phyloP scores from a whole-genome alignment of 1,140 invertebrate genomes.

The Mercenaria mercenaria region DNA sequence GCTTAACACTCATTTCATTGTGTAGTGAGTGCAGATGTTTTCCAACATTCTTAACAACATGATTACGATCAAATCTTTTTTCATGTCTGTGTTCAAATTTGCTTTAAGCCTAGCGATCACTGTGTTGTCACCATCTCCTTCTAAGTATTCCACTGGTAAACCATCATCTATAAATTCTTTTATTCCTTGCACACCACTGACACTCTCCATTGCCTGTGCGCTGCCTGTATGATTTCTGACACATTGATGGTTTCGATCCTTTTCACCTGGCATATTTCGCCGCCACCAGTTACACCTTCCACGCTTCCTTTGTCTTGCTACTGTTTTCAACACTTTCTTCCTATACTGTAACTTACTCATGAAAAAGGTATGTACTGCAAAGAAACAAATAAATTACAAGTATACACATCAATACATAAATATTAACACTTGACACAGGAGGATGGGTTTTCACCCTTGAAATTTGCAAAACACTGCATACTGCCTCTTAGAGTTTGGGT shows the following conservation, averaged over 20 bases:
- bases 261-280: background rate
- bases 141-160: conserved; percentile 53
- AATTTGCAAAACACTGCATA: too few species aligned
- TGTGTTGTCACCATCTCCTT: conserved; percentile 65
- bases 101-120: conserved; percentile 34
- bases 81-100: background rate
- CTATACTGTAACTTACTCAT: background rate
- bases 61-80: conserved; percentile 64
- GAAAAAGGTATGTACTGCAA: too few species aligned
- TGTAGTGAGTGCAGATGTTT: conserved; percentile 42
- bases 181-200: conserved; percentile 24
- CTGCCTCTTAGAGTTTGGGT: too few species aligned
- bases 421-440: too few species aligned
- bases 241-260: background rate
- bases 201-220: conserved; percentile 25
- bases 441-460: too few species aligned
- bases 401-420: too few species aligned
- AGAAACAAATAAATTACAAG: too few species aligned
- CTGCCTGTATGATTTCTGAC: conserved; percentile 13
- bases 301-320: conserved; percentile 33
- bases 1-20: conserved; percentile 40
- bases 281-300: conserved; percentile 52
- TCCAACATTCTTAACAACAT: conserved; percentile 57
- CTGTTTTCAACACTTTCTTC: conserved; percentile 59
- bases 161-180: background rate